Conservation (phyloP, 2,797 vertebrate genomes). For the Tinamus major region DNA sequence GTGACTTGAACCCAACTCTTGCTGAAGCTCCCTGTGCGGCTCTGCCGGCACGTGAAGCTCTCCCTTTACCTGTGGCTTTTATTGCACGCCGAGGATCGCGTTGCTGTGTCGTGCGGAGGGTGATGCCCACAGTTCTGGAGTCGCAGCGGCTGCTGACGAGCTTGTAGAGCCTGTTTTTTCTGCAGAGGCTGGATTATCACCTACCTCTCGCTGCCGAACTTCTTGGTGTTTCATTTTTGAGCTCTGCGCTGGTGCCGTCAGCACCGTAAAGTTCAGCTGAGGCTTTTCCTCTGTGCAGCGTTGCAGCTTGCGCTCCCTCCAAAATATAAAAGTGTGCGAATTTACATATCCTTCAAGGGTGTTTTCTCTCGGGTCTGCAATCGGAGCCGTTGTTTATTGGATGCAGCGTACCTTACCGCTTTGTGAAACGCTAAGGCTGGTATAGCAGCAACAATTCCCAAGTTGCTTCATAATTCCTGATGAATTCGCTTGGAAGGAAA, state of each 20-base stretch:
- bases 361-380: neutral
- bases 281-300: neutral
- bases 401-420: neutral
- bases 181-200: neutral
- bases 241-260: neutral
- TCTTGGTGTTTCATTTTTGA: neutral
- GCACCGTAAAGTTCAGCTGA: neutral
- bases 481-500: neutral
- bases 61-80: conserved; percentile 48
- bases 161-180: neutral
- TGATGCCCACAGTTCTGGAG: neutral
- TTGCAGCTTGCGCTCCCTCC: neutral
- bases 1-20: neutral
- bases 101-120: neutral
- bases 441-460: neutral
- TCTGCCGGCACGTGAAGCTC: neutral
- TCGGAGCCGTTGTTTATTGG: neutral
- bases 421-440: neutral
- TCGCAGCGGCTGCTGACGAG: neutral
- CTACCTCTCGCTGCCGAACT: neutral
- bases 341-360: neutral
- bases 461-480: neutral
- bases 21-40: conserved; percentile 5
- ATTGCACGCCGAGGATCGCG: neutral
- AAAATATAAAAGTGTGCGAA: neutral